These are phyloP conservation scores for Eilema sororculum DNA, from an alignment of 2,888 invertebrate species.

Conservation along the genomic window DNA sequence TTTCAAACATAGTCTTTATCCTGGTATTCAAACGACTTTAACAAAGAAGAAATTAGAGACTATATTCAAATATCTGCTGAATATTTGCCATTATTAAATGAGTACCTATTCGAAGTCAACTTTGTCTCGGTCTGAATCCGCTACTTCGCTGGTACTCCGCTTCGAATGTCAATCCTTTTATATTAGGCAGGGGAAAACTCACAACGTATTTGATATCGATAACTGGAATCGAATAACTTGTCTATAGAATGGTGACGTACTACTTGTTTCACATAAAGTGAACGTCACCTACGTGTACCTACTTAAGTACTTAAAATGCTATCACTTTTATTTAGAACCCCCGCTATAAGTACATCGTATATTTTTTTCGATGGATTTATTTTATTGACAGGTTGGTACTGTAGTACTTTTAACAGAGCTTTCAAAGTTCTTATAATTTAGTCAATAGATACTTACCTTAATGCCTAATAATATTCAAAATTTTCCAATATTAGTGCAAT, in stretches of 20 bases:
- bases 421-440: background rate
- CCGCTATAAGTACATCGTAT: too few species aligned
- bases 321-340: too few species aligned
- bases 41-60: conserved; percentile 55
- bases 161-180: conserved; percentile 86
- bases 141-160: conserved; percentile 76
- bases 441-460: background rate
- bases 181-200: conserved; percentile 58
- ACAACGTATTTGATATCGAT: conserved; percentile 43
- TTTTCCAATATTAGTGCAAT: too few species aligned
- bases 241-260: too few species aligned
- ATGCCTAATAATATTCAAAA: too few species aligned
- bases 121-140: conserved; percentile 82
- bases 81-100: conserved; percentile 76
- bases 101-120: conserved; percentile 68
- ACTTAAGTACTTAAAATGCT: too few species aligned
- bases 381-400: too few species aligned
- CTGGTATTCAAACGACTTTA: conserved; percentile 40
- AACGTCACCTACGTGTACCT: too few species aligned
- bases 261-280: too few species aligned
- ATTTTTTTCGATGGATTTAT: too few species aligned
- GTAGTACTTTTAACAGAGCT: background rate
- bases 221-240: background rate
- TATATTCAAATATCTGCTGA: conserved; percentile 72
- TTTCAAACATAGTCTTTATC: conserved; percentile 5